phyloP scores from a whole-genome alignment of 2,113 vertebrate species.

The Hydrochoerus hydrochaeris region DNA sequence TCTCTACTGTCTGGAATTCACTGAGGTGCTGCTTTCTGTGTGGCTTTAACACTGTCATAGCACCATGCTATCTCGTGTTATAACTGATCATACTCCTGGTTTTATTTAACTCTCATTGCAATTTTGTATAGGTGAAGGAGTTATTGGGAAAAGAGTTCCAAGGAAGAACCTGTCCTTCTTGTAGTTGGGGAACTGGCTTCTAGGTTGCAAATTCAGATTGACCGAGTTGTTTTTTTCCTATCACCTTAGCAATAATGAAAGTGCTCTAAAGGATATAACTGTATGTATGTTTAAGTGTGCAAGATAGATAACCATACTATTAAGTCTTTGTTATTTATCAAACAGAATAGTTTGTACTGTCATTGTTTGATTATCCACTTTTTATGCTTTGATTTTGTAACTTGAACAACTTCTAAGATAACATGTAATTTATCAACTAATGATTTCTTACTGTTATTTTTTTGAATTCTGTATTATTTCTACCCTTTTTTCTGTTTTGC shows the following conservation, averaged over 20 bases:
- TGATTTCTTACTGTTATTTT: no score
- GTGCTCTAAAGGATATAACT: no score
- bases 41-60: background rate
- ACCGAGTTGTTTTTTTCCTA: background rate
- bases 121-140: background rate
- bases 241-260: background rate
- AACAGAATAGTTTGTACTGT: no score
- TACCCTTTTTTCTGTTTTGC: no score
- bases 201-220: background rate
- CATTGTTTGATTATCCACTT: no score
- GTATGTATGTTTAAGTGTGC: no score
- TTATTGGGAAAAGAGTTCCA: background rate
- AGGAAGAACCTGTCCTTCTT: background rate
- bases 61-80: background rate
- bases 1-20: background rate
- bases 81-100: background rate
- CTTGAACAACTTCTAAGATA: no score
- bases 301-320: no score
- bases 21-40: background rate
- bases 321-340: no score
- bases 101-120: background rate
- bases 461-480: no score
- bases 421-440: no score
- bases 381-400: no score
- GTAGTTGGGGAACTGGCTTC: background rate